Percentiles rank a stretch among this genome's conserved stretches.
Conservation (phyloP, 2,797 vertebrate genomes). For the Eleutherodactylus coqui region DNA sequence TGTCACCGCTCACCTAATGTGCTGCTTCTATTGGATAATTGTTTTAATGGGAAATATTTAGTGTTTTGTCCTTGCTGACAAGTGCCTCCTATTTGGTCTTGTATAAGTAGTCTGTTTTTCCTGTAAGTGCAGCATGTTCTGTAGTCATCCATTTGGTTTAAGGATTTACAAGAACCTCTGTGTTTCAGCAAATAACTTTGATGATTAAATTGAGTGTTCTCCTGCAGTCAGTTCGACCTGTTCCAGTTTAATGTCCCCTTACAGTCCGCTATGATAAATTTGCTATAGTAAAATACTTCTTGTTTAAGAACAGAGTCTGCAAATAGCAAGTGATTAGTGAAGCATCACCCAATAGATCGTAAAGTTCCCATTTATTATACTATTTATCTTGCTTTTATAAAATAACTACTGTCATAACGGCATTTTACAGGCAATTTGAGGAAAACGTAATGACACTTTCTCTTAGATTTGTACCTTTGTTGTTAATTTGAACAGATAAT, state of each 20-base stretch:
- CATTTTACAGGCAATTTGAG: too few relatives aligned
- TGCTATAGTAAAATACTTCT: neutral
- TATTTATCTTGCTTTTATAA: too few relatives aligned
- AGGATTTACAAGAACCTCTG: neutral
- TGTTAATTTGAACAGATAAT: neutral
- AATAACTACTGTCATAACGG: too few relatives aligned
- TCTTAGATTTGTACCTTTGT: neutral
- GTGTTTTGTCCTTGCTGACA: neutral
- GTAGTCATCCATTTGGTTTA: neutral
- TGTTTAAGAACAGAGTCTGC: neutral
- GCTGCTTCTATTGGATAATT: neutral
- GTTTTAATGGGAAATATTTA: neutral
- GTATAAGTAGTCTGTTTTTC: neutral
- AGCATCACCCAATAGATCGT: neutral
- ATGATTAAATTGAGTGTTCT: neutral
- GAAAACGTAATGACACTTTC: too few relatives aligned
- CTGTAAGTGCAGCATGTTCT: neutral
- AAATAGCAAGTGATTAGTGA: too few relatives aligned
- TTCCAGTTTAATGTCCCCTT: neutral
- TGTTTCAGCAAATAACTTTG: constrained; percentile 7
- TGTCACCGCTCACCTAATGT: neutral
- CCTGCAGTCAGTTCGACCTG: constrained; percentile 9
- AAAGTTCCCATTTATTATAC: neutral
- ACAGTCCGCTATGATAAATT: neutral
- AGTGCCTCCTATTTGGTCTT: neutral